Evolutionary conservation across 92 coral and sea anemone species (phyloP), one percentile per base, ranked within the genome.

Genomic region (Phenganax subtilis): DNA sequence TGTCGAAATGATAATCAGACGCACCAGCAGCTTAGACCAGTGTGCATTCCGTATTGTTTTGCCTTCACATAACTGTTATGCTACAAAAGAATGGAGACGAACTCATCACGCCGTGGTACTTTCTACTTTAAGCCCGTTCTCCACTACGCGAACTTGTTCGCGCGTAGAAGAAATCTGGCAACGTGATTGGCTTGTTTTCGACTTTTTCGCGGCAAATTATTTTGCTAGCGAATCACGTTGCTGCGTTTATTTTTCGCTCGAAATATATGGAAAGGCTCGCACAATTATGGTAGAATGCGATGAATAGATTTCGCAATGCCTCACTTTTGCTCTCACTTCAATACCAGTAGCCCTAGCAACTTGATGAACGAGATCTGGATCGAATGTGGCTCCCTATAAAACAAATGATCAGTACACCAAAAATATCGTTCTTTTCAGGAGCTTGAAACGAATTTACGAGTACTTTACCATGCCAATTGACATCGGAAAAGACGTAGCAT

Each of bases 401-500:
- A 57, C 27, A 6, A 3, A 0, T 12, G 31, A 29, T 8, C 14
- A 30, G 11, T 52, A 29, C 5, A 10, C 11, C 53, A 37, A 64
- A 64, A 0, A n/a, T 64, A 14, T 59, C 16, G 20, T 14, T 59
- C 7, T 59, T 25, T 10, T 57, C 54, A 30, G 28, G 47, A 37
- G 47, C 47, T 37, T 37, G 47, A 37, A 37, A 37, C 2, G 47
- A 37, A 37, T 2, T 37, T 37, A 2, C 47, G 47, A 37, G 47
- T 1, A 3, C 61, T 81, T 75, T 74, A 85, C 88, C 85, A 80
- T 85, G 61, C 88, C 88, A 58, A 85, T 80, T 25, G 88, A 85
- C 88, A 85, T 85, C 20, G 88, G 88, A 72, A 85, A 85, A 8
- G 88, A 85, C 63, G 88, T 85, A 3, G 88, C 88, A 63, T 85